Base-by-base conservation (phyloP, 2,888 invertebrate species). In the Pomacea canaliculata region DNA sequence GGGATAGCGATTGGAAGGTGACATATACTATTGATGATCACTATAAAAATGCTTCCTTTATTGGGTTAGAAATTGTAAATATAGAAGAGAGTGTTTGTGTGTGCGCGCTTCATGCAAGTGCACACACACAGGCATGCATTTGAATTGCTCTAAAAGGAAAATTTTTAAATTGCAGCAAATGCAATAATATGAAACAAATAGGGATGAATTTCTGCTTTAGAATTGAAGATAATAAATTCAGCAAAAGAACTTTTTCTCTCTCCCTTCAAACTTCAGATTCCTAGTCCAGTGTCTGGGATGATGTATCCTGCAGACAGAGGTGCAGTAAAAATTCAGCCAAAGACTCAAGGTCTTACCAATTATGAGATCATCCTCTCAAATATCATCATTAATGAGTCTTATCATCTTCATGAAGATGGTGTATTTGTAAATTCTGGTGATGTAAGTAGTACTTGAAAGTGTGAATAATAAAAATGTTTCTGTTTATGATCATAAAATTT, bases 311-410 rank as follows among this genome's bases (percentile, higher is more conserved):
- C 59, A 56, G 69, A 71, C 1, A n/a, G 66, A 46, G 51, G 46
- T 3, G 70, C 76, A 68, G 79, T 83, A 10, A 72, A 81, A 0
- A 79, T 85, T 37, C 69, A 76, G 68, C 82, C 83, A 13, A 63
- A 63, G 7, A 80, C 80, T 70, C 71, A 76, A 0, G 82, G 81
- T 62, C 81, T 82, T 69, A 27, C n/a, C 4, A 73, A 68, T 13
- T 77, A 82, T 65, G 85, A 85, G 75, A 80, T 85, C n/a, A 77
- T 85, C 48, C 79, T 85, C 37, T 79, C 81, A 75, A 83, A 85
- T 46, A 79, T 85, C 18, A 67, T 80, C 49, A 37, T 77, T 5
- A 62, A 48, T 19, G 66, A 59, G 1, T 60, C 60, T 56, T 56
- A 56, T 56, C 10, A 56, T 7, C 13, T 69, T 56, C 67, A 37